Conservation (phyloP, 2,113 vertebrate genomes). For the Numida meleagris region DNA sequence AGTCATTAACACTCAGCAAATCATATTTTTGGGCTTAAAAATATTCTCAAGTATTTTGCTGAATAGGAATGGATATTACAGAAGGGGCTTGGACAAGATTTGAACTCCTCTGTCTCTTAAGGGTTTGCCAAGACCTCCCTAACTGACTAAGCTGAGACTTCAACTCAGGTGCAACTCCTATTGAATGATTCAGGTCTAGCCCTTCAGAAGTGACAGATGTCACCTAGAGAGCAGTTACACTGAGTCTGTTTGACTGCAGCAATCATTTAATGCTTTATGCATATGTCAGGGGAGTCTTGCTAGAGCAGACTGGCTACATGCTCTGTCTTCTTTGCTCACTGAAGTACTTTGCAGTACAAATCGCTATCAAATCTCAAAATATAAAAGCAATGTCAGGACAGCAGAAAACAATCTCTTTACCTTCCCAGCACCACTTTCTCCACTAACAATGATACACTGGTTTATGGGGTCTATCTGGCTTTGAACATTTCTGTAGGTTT, state of each 20-base stretch:
- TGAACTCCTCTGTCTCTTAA: not conserved
- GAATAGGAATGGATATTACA: not conserved
- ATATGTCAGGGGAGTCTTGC: not conserved
- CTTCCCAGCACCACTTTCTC: slow-evolving; percentile 98
- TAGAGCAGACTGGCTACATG: not conserved
- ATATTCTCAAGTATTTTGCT: not conserved
- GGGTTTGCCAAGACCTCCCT: not conserved
- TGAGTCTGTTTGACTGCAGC: not conserved
- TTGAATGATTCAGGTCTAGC: not conserved
- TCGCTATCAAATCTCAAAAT: not conserved
- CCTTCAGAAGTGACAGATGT: slow-evolving; percentile 4
- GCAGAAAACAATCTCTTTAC: slow-evolving; percentile 70
- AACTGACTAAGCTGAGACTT: not conserved
- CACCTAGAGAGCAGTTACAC: not conserved
- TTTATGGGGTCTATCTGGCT: slow-evolving; percentile 86
- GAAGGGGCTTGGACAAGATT: not conserved
- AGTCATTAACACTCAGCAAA: not conserved
- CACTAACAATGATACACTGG: slow-evolving; percentile 95
- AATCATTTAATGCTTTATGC: not conserved
- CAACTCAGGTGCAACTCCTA: not conserved
- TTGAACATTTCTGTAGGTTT: slow-evolving; percentile 92
- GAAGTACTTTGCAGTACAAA: not conserved
- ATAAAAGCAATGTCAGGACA: not conserved
- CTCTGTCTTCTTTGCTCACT: not conserved
- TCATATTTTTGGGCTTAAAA: not conserved